A percentile compares a stretch with the other conserved stretches of the same genome.
These are phyloP conservation scores for Delia radicum DNA, from an alignment of 1,140 invertebrate genomes.

Conservation along the genomic window DNA sequence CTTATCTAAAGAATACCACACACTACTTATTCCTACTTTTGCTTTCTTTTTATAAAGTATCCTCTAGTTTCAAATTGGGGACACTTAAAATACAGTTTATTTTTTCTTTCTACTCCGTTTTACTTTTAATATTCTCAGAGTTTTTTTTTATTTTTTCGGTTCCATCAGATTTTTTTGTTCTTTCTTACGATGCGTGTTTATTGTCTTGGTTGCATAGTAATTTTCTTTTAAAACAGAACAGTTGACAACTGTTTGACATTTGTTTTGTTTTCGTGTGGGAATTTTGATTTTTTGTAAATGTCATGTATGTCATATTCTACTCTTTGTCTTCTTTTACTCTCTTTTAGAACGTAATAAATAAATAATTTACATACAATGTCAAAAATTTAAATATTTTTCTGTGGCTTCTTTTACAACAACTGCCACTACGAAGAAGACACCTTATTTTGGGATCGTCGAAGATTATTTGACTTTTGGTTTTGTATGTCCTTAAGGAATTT, in stretches of 20 bases:
- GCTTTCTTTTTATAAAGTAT: neutral
- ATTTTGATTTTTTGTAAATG: constrained; percentile 6
- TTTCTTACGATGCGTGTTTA: neutral
- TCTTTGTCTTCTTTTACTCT: neutral
- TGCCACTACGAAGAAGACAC: neutral
- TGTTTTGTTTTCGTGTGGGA: constrained; percentile 21
- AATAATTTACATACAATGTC: constrained; percentile 10
- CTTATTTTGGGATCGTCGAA: neutral
- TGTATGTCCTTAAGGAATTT: constrained; percentile 8
- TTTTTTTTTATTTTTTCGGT: neutral
- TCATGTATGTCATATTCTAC: neutral
- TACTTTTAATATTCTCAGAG: neutral
- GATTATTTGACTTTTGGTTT: neutral
- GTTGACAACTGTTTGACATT: constrained; percentile 20
- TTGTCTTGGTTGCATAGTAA: neutral
- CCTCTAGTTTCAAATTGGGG: neutral
- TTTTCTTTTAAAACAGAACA: constrained; percentile 5
- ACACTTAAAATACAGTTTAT: neutral
- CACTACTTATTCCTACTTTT: neutral
- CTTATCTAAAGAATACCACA: neutral
- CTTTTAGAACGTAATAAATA: neutral
- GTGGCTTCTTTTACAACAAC: neutral
- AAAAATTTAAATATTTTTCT: neutral
- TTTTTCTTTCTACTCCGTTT: neutral
- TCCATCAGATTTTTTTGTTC: neutral